These are phyloP conservation scores for Whitmania pigra DNA, from an alignment of 1,140 invertebrate species.

Conservation along the genomic window DNA sequence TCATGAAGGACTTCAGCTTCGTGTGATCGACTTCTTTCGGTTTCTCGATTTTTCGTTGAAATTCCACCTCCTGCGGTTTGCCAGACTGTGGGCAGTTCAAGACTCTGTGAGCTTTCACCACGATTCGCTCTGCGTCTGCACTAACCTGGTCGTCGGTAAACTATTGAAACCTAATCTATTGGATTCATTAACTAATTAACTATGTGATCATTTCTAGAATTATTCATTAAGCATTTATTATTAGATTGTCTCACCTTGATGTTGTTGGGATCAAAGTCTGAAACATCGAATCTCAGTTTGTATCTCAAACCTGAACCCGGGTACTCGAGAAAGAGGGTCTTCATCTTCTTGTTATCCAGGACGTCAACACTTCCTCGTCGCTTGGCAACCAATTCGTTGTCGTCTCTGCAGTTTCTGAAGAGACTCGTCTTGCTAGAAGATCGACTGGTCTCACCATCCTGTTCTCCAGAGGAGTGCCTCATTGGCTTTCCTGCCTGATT, in stretches of 20 bases:
- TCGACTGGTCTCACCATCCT: not conserved
- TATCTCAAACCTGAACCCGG: slow-evolving; percentile 13
- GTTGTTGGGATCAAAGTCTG: slow-evolving; percentile 7
- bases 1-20: slow-evolving; percentile 20
- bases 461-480: slow-evolving; percentile 6
- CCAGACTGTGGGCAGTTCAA: not conserved
- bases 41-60: slow-evolving; percentile 15
- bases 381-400: not conserved
- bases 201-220: not conserved
- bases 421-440: not conserved
- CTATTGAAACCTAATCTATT: not conserved
- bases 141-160: not conserved
- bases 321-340: slow-evolving; percentile 20
- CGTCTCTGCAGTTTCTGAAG: not conserved
- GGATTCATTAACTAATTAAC: not conserved
- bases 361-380: slow-evolving; percentile 17
- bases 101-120: slow-evolving; percentile 8
- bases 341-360: slow-evolving; percentile 15
- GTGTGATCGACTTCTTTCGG: slow-evolving; percentile 17
- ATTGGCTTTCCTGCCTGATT: not conserved
- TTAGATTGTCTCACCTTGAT: not conserved
- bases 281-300: slow-evolving; percentile 18
- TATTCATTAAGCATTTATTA: not conserved
- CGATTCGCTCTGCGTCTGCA: slow-evolving; percentile 9
- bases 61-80: not conserved